phyloP scores from a whole-genome alignment of 2,888 invertebrate species.

The Leptinotarsa juncta region DNA sequence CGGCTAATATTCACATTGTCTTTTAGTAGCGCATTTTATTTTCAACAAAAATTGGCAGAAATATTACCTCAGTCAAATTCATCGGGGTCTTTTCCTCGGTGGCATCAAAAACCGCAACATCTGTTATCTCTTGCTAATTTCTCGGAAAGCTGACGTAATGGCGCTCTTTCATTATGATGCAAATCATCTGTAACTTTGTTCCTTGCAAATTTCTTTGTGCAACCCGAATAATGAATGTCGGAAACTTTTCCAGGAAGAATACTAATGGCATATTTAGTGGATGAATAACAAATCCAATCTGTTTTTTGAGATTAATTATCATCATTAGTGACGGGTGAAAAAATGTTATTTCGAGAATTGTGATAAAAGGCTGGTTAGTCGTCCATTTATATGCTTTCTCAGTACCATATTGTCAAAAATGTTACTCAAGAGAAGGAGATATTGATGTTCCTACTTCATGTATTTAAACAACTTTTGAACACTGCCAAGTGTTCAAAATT shows the following conservation, averaged over 20 bases:
- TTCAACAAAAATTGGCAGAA: too few relatives aligned
- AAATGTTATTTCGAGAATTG: conserved; percentile 6
- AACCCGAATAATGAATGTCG: conserved; percentile 22
- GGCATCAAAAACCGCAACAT: not conserved
- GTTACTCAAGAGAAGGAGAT: too few relatives aligned
- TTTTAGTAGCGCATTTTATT: too few relatives aligned
- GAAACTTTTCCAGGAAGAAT: conserved; percentile 38
- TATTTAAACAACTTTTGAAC: too few relatives aligned
- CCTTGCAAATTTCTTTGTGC: conserved; percentile 8
- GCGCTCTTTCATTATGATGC: conserved; percentile 4
- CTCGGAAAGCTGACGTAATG: not conserved
- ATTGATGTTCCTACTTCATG: too few relatives aligned
- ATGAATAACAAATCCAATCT: conserved; percentile 40
- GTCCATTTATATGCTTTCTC: not conserved
- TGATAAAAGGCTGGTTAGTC: not conserved
- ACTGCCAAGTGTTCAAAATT: too few relatives aligned
- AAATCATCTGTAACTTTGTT: conserved; percentile 13
- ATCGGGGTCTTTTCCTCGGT: too few relatives aligned
- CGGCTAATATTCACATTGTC: too few relatives aligned
- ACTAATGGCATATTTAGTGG: conserved; percentile 47
- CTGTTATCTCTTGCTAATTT: conserved; percentile 3
- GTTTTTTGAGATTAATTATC: conserved; percentile 39
- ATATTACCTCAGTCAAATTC: too few relatives aligned
- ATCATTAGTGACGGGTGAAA: conserved; percentile 25
- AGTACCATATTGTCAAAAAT: not conserved